Evolutionary conservation across 2,888 invertebrate genomes (phyloP).

Genomic region (Ptilodon capucinus): DNA sequence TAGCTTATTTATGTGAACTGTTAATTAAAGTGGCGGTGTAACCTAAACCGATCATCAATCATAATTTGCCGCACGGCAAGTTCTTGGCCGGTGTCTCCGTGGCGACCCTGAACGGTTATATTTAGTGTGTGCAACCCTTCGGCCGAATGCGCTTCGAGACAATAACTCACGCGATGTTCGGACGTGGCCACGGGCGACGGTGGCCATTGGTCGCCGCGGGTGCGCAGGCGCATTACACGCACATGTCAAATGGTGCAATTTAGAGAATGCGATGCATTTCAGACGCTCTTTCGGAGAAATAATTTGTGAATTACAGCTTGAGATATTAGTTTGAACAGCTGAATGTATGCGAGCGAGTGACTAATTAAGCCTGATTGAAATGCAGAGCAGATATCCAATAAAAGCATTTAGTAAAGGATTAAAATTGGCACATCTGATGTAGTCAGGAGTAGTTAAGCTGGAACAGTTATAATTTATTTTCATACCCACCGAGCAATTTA

Average conservation of each 20-base stretch:
- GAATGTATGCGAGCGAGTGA: neutral
- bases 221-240: neutral
- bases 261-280: constrained; percentile 17
- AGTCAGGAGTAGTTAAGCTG: neutral
- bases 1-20: neutral
- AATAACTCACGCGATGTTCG: constrained; percentile 64
- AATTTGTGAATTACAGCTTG: constrained; percentile 21
- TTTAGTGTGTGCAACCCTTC: constrained; percentile 59
- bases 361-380: neutral
- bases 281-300: constrained; percentile 17
- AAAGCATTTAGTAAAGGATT: neutral
- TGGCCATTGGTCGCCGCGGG: constrained; percentile 6
- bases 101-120: constrained; percentile 72
- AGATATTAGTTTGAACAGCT: neutral
- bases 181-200: constrained; percentile 37
- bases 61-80: constrained; percentile 68
- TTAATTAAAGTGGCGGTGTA: constrained; percentile 44
- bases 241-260: constrained; percentile 30
- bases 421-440: neutral
- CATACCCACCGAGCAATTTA: no score
- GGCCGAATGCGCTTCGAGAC: constrained; percentile 34
- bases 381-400: neutral
- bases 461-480: neutral
- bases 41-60: constrained; percentile 65
- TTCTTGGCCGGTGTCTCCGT: constrained; percentile 64